A percentile compares a stretch with the other conserved stretches of the same genome.
phyloP scores from a whole-genome alignment of 2,113 vertebrate genomes.

The Laticauda laticaudata region DNA sequence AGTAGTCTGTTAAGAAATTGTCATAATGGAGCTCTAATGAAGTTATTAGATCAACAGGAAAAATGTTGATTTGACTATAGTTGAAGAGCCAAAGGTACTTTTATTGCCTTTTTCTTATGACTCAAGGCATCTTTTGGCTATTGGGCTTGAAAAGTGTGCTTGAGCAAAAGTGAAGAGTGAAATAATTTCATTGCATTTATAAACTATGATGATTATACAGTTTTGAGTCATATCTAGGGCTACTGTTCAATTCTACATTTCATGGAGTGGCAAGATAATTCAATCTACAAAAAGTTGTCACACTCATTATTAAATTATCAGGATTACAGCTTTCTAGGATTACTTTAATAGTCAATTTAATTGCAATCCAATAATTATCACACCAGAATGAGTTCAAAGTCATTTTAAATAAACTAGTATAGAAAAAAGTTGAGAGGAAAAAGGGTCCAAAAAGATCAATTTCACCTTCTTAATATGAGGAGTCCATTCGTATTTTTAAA shows the following conservation, averaged over 20 bases:
- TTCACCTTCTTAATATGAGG: neutral
- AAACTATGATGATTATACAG: neutral
- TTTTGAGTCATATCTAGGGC: slow-evolving; percentile 23
- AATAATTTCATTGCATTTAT: slow-evolving; percentile 32
- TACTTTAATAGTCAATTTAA: neutral
- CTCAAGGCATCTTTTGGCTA: rapidly evolving
- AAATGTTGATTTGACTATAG: neutral
- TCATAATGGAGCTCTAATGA: slow-evolving; percentile 1
- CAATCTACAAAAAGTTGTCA: neutral
- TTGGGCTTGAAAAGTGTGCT: neutral
- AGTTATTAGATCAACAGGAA: slow-evolving; percentile 9
- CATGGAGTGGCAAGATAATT: neutral
- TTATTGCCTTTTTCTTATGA: slow-evolving; percentile 11
- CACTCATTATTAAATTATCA: neutral
- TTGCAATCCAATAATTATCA: neutral
- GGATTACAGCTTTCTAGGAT: neutral
- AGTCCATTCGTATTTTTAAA: slow-evolving; percentile 43
- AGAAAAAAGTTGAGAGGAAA: slow-evolving; percentile 25
- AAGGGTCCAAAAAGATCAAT: neutral
- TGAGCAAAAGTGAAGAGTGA: neutral
- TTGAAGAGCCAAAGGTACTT: slow-evolving; percentile 29
- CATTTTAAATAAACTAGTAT: neutral
- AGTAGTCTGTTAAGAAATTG: slow-evolving; percentile 1
- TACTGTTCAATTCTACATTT: neutral
- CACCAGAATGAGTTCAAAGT: slow-evolving; percentile 24